These are phyloP conservation scores for Varanus komodoensis DNA, from an alignment of 2,113 vertebrate species.

Conservation along the genomic window DNA sequence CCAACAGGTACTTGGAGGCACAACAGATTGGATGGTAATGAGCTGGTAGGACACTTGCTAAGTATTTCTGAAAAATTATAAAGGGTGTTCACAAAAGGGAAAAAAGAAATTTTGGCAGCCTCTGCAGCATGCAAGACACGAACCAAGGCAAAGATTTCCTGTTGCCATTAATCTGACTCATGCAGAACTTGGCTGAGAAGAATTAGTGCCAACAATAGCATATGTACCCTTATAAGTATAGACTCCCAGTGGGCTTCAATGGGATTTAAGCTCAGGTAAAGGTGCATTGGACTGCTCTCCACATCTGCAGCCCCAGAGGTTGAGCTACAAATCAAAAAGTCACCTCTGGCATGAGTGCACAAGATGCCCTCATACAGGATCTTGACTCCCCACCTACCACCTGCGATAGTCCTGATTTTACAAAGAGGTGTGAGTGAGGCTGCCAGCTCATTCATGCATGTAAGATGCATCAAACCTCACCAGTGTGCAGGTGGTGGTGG, in stretches of 20 bases:
- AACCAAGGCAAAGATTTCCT: conserved; percentile 33
- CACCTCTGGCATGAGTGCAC: too few relatives aligned
- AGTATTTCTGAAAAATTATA: conserved; percentile 42
- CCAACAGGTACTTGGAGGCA: conserved; percentile 62
- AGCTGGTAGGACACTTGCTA: conserved; percentile 53
- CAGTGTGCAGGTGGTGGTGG: too few relatives aligned
- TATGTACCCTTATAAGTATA: not conserved
- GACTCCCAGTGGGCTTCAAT: not conserved
- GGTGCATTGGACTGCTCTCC: not conserved
- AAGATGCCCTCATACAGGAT: too few relatives aligned
- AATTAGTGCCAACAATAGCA: not conserved
- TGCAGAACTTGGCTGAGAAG: not conserved
- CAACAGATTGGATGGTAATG: conserved; percentile 50
- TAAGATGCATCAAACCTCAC: too few relatives aligned
- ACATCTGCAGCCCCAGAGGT: too few relatives aligned
- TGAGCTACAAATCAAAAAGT: too few relatives aligned
- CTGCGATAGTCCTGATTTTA: too few relatives aligned
- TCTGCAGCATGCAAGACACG: conserved; percentile 2
- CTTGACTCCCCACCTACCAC: too few relatives aligned
- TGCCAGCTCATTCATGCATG: too few relatives aligned
- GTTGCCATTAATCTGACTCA: conserved; percentile 36
- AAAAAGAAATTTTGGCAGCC: conserved; percentile 32
- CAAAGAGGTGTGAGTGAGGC: too few relatives aligned
- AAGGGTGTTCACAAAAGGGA: conserved; percentile 30
- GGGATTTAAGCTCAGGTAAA: too few relatives aligned